A percentile compares a stretch with the other conserved stretches of the same genome.
Evolutionary conservation across 2,797 vertebrate species (phyloP).

Genomic region (Pseudocheirus occidentalis): DNA sequence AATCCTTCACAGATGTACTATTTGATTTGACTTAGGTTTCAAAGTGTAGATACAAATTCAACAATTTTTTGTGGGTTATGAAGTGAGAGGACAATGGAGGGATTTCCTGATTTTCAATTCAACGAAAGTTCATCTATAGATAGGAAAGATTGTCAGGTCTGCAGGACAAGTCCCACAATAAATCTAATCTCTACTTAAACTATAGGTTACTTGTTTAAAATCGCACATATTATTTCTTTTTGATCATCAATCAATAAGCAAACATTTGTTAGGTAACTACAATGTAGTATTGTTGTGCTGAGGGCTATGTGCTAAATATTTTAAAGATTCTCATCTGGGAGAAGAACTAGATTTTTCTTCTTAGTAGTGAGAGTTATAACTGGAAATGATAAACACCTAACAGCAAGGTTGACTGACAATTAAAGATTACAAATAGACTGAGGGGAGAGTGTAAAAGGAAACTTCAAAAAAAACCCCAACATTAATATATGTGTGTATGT

Average conservation of each 20-base stretch:
- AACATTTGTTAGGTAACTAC: slow-evolving; percentile 40
- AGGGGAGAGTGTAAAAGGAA: slow-evolving; percentile 2
- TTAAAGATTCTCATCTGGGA: slow-evolving; percentile 44
- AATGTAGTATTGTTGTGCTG: background rate
- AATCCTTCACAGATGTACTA: background rate
- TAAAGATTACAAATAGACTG: slow-evolving; percentile 46
- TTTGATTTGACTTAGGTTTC: background rate
- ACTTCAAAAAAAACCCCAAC: background rate
- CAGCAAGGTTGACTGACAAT: background rate
- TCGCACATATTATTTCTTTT: background rate
- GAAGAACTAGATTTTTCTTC: slow-evolving; percentile 25
- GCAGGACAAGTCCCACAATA: background rate
- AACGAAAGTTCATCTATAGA: background rate
- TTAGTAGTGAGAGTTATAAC: background rate
- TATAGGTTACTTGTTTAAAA: background rate
- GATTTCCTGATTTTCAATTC: background rate
- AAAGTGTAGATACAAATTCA: background rate
- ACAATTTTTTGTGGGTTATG: background rate
- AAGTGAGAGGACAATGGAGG: background rate
- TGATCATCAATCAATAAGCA: background rate
- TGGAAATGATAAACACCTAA: background rate
- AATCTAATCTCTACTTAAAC: background rate
- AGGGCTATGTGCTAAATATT: background rate
- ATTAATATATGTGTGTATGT: background rate
- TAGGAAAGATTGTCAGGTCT: background rate